Percentiles rank a stretch among this genome's conserved stretches.
Conservation (phyloP, 2,113 vertebrate species). For the Eptesicus fuscus region DNA sequence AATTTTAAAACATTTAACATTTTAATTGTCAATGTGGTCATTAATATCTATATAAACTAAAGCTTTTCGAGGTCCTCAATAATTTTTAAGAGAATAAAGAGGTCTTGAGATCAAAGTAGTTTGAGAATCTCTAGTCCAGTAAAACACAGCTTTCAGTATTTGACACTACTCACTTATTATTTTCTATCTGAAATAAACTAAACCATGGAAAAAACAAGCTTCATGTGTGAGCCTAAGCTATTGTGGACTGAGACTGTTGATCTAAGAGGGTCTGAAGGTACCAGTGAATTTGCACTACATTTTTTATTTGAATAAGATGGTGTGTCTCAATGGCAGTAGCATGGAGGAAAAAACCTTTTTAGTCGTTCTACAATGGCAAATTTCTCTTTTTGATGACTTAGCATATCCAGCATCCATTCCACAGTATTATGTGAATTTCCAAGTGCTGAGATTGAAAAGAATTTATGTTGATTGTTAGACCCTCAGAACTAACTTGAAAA, state of each 20-base stretch:
- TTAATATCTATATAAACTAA: not conserved
- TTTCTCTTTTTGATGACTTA: constrained; percentile 44
- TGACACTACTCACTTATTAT: not conserved
- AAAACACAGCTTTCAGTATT: constrained; percentile 28
- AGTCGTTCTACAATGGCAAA: not conserved
- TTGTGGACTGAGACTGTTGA: not conserved
- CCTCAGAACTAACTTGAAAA: constrained; percentile 58
- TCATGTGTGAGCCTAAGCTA: not conserved
- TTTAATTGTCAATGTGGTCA: constrained; percentile 34
- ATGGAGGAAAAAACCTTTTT: not conserved
- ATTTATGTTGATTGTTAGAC: constrained; percentile 38
- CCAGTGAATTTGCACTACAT: not conserved
- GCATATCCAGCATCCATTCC: constrained; percentile 15
- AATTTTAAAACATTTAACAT: not conserved
- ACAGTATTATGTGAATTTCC: constrained; percentile 43
- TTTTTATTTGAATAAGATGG: constrained; percentile 26
- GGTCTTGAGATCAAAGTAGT: not conserved
- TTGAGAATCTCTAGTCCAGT: not conserved
- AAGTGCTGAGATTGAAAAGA: constrained; percentile 41
- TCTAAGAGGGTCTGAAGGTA: not conserved
- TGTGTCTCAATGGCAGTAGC: constrained; percentile 37
- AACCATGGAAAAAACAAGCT: not conserved
- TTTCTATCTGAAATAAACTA: constrained; percentile 9
- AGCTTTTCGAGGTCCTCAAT: not conserved
- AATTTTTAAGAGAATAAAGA: constrained; percentile 7